These are phyloP conservation scores for Ctenopoma multispine DNA, from an alignment of 2,797 vertebrate genomes.

Conservation along the genomic window DNA sequence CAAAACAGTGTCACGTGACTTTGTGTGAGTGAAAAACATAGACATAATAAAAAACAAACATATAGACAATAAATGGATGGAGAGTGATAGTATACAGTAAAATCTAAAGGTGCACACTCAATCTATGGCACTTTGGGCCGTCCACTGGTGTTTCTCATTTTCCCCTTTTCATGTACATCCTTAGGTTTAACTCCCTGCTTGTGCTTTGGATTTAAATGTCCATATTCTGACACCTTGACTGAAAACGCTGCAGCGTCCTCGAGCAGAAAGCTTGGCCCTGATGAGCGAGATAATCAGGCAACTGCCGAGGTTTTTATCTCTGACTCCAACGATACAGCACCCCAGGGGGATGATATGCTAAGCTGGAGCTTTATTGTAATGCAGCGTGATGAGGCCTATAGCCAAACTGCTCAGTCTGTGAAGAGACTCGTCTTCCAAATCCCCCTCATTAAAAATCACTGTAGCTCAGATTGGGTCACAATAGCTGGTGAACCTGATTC, in stretches of 20 bases:
- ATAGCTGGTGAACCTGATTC: constrained; percentile 32
- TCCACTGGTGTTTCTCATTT: not conserved
- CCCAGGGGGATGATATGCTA: constrained; percentile 58
- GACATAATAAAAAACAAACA: too few species aligned
- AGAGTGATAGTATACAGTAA: not conserved
- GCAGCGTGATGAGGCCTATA: constrained; percentile 58
- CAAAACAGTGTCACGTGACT: too few species aligned
- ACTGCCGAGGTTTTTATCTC: constrained; percentile 55
- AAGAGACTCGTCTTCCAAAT: constrained; percentile 47
- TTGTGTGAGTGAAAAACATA: too few species aligned
- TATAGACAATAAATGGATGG: too few species aligned
- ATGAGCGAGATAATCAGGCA: constrained; percentile 67
- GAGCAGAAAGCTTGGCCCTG: constrained; percentile 50
- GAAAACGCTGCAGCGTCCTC: constrained; percentile 59
- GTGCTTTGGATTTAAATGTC: constrained; percentile 43
- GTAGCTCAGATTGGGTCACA: constrained; percentile 35
- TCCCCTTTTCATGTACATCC: constrained; percentile 12
- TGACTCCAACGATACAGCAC: constrained; percentile 52
- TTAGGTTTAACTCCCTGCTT: constrained; percentile 13
- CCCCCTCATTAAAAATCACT: constrained; percentile 53
- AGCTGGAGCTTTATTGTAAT: constrained; percentile 72
- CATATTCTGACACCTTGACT: constrained; percentile 51
- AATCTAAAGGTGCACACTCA: not conserved
- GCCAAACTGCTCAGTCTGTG: constrained; percentile 47
- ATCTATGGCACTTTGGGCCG: not conserved